Evolutionary conservation across 2,113 vertebrate genomes (phyloP).

Genomic region (Ia io): DNA sequence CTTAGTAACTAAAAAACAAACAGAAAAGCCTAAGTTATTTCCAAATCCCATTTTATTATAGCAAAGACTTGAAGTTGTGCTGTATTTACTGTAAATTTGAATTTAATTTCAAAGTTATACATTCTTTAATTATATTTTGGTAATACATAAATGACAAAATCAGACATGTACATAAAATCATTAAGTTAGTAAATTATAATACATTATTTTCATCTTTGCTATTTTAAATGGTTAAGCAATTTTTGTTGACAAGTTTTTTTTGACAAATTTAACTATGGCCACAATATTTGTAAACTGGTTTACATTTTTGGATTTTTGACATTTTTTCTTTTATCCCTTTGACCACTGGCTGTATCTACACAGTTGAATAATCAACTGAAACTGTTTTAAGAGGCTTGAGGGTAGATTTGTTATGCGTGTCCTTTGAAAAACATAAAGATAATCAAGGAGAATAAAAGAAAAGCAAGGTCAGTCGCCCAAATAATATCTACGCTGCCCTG

Average conservation of each 20-base stretch:
- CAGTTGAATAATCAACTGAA: not conserved
- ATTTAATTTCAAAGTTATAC: constrained; percentile 48
- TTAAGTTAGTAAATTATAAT: constrained; percentile 12
- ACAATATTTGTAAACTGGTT: not conserved
- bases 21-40: constrained; percentile 51
- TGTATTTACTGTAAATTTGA: not conserved
- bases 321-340: not conserved
- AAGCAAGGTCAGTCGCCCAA: not conserved
- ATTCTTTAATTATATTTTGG: constrained; percentile 41
- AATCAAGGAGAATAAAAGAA: not conserved
- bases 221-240: not conserved
- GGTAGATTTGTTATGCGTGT: not conserved
- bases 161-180: not conserved
- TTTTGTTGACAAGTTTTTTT: constrained; percentile 10
- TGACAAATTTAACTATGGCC: not conserved
- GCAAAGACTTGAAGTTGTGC: constrained; percentile 37
- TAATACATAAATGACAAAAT: constrained; percentile 29
- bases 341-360: not conserved
- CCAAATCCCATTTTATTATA: constrained; percentile 25
- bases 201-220: constrained; percentile 13
- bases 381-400: not conserved
- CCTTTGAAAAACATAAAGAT: not conserved
- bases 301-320: not conserved
- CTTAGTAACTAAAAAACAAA: constrained; percentile 89
- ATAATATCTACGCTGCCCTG: not conserved